phyloP scores from a whole-genome alignment of 2,113 vertebrate genomes.

The Perognathus longimembris region DNA sequence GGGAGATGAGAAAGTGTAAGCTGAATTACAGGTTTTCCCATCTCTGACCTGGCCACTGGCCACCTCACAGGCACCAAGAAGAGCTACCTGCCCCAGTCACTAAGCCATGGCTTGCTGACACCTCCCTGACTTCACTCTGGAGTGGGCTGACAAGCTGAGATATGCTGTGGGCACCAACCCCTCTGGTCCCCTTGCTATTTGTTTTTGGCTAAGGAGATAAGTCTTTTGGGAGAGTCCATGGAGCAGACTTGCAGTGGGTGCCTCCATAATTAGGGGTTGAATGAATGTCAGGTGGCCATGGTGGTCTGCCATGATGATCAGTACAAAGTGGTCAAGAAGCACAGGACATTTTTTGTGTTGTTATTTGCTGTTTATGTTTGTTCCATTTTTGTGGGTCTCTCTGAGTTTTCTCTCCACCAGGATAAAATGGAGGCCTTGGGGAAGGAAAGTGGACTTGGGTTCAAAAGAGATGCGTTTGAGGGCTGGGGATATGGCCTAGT shows the following conservation, averaged over 20 bases:
- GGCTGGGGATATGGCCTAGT: no score
- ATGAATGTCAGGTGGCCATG: neutral
- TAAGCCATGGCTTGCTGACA: neutral
- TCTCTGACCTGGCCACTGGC: no score
- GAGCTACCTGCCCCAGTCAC: neutral
- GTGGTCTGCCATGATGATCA: neutral
- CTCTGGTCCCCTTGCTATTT: neutral
- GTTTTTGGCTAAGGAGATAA: neutral
- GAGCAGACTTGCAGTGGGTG: neutral
- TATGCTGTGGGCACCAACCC: rapidly evolving
- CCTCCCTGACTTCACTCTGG: rapidly evolving
- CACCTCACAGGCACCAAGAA: rapidly evolving
- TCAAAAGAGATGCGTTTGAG: neutral
- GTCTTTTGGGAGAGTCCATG: neutral
- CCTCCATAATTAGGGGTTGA: neutral
- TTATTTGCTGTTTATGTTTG: neutral
- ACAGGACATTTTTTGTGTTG: neutral
- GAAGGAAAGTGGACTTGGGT: neutral
- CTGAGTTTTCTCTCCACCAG: neutral
- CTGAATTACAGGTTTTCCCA: neutral
- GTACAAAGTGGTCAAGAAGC: neutral
- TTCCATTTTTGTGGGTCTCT: neutral
- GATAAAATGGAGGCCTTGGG: neutral
- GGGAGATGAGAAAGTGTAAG: no score
- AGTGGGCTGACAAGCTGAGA: neutral